Conservation (phyloP, 2,888 invertebrate genomes). For the Cephalotes varians region DNA sequence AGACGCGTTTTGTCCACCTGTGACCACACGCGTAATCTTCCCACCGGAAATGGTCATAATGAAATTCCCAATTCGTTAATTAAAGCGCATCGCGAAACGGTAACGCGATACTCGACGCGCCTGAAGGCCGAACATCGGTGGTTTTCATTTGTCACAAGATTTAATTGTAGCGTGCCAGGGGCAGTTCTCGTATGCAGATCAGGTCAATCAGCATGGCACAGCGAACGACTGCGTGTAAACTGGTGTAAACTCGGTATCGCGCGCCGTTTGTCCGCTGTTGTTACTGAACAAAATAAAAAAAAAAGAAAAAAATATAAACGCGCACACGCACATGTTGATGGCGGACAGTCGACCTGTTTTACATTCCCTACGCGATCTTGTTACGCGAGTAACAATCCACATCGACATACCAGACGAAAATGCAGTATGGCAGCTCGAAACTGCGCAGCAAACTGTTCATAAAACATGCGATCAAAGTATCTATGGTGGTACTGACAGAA, state of each 20-base stretch:
- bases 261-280: conserved; percentile 44
- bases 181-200: conserved; percentile 60
- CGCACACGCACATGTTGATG: conserved; percentile 1
- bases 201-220: conserved; percentile 55
- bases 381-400: conserved; percentile 57
- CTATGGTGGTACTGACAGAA: background rate
- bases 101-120: conserved; percentile 63
- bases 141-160: conserved; percentile 69
- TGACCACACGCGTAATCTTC: conserved; percentile 21
- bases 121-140: conserved; percentile 47
- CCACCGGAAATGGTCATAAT: conserved; percentile 59
- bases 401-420: conserved; percentile 44
- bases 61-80: conserved; percentile 73
- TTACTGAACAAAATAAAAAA: conserved; percentile 37
- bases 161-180: conserved; percentile 67
- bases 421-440: conserved; percentile 23
- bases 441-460: conserved; percentile 33
- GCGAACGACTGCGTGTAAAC: conserved; percentile 39
- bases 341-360: conserved; percentile 44
- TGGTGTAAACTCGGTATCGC: conserved; percentile 41
- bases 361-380: conserved; percentile 57
- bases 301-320: conserved; percentile 1
- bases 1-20: conserved; percentile 31
- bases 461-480: conserved; percentile 30
- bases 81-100: conserved; percentile 70